These are phyloP conservation scores for Forbesichthys papilliferus DNA, from an alignment of 2,113 vertebrate species.

Conservation along the genomic window DNA sequence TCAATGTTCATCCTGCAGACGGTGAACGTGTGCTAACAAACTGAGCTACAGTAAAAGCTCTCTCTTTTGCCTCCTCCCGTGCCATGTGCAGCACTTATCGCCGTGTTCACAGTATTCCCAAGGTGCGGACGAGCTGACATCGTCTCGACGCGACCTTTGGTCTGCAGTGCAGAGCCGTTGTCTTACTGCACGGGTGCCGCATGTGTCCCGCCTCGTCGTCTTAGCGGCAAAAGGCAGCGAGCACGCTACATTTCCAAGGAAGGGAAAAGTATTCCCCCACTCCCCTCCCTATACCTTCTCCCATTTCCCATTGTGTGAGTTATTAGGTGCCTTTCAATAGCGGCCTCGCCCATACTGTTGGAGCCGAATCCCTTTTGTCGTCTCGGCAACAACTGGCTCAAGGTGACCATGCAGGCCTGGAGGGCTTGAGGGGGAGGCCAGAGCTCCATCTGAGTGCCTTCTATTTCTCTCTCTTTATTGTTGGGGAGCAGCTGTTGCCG, in stretches of 20 bases:
- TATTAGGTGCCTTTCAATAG: conserved; percentile 51
- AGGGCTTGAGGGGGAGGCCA: conserved; percentile 66
- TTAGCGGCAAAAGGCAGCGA: conserved; percentile 43
- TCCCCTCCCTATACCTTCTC: background rate
- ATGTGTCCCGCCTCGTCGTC: conserved; percentile 50
- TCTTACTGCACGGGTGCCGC: conserved; percentile 66
- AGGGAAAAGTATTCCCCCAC: conserved; percentile 30
- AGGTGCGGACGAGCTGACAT: conserved; percentile 24
- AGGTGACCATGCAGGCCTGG: conserved; percentile 69
- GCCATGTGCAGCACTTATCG: conserved; percentile 66
- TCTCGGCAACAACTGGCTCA: conserved; percentile 74
- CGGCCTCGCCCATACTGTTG: conserved; percentile 43
- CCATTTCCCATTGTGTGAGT: conserved; percentile 31
- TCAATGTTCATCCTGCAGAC: conserved; percentile 56
- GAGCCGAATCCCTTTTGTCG: conserved; percentile 36
- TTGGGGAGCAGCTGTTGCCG: conserved; percentile 74
- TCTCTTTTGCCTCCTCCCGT: conserved; percentile 58
- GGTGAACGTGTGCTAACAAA: conserved; percentile 70
- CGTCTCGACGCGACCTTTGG: conserved; percentile 70
- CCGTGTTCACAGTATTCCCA: conserved; percentile 33
- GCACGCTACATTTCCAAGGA: conserved; percentile 44
- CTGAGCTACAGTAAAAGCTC: conserved; percentile 62
- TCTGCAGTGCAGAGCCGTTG: conserved; percentile 62
- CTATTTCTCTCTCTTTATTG: conserved; percentile 76
- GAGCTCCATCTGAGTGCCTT: conserved; percentile 73